Evolutionary conservation across 1,140 invertebrate species (phyloP).

Genomic region (Drosophila ohnishii): DNA sequence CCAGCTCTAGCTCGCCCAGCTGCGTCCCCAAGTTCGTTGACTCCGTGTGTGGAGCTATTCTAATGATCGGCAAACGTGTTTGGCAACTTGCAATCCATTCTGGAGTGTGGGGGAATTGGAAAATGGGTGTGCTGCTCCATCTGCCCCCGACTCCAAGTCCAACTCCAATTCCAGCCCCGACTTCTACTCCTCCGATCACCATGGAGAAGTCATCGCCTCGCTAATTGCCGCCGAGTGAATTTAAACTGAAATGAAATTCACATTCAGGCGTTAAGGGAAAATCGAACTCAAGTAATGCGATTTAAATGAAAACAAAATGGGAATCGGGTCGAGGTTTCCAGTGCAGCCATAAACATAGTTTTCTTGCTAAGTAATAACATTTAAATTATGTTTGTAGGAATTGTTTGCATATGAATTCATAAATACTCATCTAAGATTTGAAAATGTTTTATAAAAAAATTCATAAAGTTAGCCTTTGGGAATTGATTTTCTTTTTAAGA

Average conservation of each 20-base stretch:
- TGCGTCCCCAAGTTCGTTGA: constrained; percentile 57
- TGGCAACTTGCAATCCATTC: constrained; percentile 56
- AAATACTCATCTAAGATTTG: too few relatives aligned
- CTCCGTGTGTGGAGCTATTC: constrained; percentile 58
- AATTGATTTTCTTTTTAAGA: too few relatives aligned
- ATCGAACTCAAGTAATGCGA: constrained; percentile 25
- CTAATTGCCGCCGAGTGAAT: constrained; percentile 47
- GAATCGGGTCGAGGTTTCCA: constrained; percentile 16
- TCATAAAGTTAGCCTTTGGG: too few relatives aligned
- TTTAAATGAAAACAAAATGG: constrained; percentile 14
- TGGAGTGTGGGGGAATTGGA: constrained; percentile 18
- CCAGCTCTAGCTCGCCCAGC: constrained; percentile 7
- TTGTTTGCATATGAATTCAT: background rate
- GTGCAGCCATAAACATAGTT: constrained; percentile 8
- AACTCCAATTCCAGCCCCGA: background rate
- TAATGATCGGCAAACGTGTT: constrained; percentile 76
- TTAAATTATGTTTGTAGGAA: background rate
- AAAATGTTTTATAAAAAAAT: too few relatives aligned
- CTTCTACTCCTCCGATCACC: constrained; percentile 15
- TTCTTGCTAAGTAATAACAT: constrained; percentile 7
- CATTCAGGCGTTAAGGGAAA: constrained; percentile 25
- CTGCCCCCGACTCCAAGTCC: constrained; percentile 4
- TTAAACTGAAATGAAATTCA: constrained; percentile 46
- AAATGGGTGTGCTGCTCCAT: constrained; percentile 21
- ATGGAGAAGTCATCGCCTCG: constrained; percentile 27